Evolutionary conservation across 2,113 vertebrate genomes (phyloP), one percentile per base, ranked within the genome.

Genomic region (Zapus hudsonius): DNA sequence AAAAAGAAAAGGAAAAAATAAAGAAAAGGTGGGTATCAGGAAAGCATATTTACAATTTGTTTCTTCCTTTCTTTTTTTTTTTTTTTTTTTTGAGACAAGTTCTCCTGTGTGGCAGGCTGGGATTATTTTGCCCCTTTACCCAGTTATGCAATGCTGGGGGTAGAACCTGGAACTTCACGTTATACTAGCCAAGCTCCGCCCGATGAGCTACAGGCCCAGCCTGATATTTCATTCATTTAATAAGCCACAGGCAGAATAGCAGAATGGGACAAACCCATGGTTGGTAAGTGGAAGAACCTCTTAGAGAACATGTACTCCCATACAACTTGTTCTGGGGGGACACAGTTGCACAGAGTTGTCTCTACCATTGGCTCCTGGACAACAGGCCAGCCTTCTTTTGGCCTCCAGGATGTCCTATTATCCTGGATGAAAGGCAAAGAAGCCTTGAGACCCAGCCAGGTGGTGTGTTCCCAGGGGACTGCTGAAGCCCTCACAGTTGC

Each of bases 341-440:
- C 0, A 0, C 20, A 64, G 31, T n/a, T 5, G 4, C 29, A 31
- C 9, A 23, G 9, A 1, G 0, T 5, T 33, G 61, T 52, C 61
- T 90, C 12, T 40, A n/a, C 3, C 19, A 4, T 59, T 33, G 19
- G 2, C 20, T 59, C 16, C n/a, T n/a, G n/a, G n/a, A n/a, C 64
- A 42, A 40, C 25, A 52, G 31, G n/a, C 64, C 33, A 8, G 47
- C 16, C 15, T 73, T 73, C 57, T 82, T 44, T 33, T 69, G n/a
- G 47, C 27, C 44, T 92, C 52, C 67, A 6, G 0, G 31, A 23
- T 29, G 6, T 69, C 80, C 87, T 67, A 33, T 74, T 66, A 52
- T 10, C 27, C 64, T 84, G n/a, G 7, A n/a, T 9, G 47, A 33
- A n/a, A 29, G 9, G 79, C 23, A 31, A 33, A 40, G 74, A 61